Base-by-base conservation (phyloP, 2,888 invertebrate species). In the Dynastes hyllus region DNA sequence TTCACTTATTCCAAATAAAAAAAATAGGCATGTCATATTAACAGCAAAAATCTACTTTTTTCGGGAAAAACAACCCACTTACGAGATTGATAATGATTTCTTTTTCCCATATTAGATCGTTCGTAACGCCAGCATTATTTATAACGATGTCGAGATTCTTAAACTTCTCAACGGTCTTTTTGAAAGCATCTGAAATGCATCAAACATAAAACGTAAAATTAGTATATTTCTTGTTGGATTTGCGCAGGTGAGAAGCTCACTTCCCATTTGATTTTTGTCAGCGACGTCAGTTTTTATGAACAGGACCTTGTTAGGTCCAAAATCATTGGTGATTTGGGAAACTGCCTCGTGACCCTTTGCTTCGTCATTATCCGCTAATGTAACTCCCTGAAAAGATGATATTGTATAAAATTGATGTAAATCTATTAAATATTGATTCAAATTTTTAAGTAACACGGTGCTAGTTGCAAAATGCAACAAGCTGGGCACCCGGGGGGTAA, bases 271-370 rank as follows among this genome's bases (percentile, higher is more conserved):
- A 22, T 22, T 1, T 61, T 61, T 61, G 27, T 94, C 93, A 0
- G 94, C 93, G 82, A 94, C 94, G 85, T 94, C 94, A 83, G 93
- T 93, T 80, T 92, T 92, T 83, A 93, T 93, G 85, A 93, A 94
- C 78, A 93, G 88, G 2, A 92, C 92, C 80, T 91, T 92, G 85
- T 92, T 92, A 81, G 93, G 90, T 53, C 93, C 93, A 85, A 92
- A 93, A 84, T 92, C 92, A 29, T 90, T 89, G 11, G 91, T 90
- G 40, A 94, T 53, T 65, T 69, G 51, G 53, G 65, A 37, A 29
- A 67, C 79, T 51, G 63, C 58, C 32, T 78, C 58, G 51, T 79
- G 53, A 29, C 78, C 78, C 22, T 65, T 67, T 16, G 75, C 76
- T 9, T 32, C 78, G 50, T 80, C 79, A 6, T 77, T 58, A 55